Evolutionary conservation across 64 coral and sea anemone genomes (phyloP), one percentile per base, ranked within the genome.

Genomic region (Exaiptasia diaphana): DNA sequence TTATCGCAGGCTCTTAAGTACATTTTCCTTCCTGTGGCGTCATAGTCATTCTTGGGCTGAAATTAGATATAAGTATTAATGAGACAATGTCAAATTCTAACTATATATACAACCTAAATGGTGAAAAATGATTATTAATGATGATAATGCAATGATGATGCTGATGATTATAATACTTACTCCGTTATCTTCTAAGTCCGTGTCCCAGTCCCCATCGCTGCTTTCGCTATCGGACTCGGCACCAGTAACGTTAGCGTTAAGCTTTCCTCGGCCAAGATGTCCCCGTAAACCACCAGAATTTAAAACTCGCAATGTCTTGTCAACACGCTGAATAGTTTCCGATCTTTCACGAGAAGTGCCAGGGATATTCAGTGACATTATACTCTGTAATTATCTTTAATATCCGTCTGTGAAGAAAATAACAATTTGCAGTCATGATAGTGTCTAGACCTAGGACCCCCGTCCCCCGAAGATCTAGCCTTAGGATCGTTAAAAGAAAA

Each of bases 1-100:
- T 84, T 93, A 57, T 93, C 43, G 56, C 91, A 93, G 34, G 91
- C 85, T 40, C 91, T 77, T 25, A 72, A 48, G 61, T 93, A 93
- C 20, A 93, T 35, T 29, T 71, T 89, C 43, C 91, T 88, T 29
- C 91, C 91, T 46, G 91, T 93, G 21, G 91, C 35, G 44, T 93
- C 91, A 78, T 83, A 93, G 38, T 88, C 64, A 68, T 50, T 76
- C 64, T 93, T 93, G 1, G 64, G 42, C 74, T 89, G 85, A 38
- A 37, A 76, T 10, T 46, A 75, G 15, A 46, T 50, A 60, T 29
- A 30, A 6, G 3, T 5, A 46, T 24, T 40, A 14, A 36, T 30
- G n/a, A 74, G 17, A 34, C 15, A 68, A 10, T 80, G 55, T 17
- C 39, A 11, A 32, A 0, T 0, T 39, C 0, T 17, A 57, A 40